Base-by-base conservation (phyloP, 2,113 vertebrate genomes). In the Chionis minor region DNA sequence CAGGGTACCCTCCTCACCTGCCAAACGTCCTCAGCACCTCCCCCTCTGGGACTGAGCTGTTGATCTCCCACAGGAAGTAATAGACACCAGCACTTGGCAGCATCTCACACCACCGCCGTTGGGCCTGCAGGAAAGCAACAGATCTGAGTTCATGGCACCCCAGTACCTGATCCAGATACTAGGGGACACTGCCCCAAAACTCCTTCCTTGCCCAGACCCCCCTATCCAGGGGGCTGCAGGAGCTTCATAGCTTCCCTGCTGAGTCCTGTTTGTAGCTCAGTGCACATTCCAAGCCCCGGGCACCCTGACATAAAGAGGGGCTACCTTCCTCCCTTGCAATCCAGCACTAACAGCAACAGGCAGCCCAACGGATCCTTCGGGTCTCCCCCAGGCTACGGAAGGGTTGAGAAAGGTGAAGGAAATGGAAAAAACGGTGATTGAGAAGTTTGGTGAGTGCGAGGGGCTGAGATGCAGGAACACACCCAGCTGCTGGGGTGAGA, bases 61-160 rank as follows among this genome's bases (percentile, higher is more conserved):
- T 96, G 42, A 99, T 89, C 95, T 99, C 99, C 99, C 99, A 99
- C 0, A 98, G 98, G 45, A 99, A 98, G 88, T 98, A 97, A 95
- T 98, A 99, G n/a, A 97, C 94, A 27, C 98, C 99, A 81, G 98
- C 86, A 23, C 92, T 78, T 1, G 99, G 99, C 66, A 99, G 98
- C 99, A 98, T 98, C 81, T 28, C 74, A n/a, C 40, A 45, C 35
- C 79, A 30, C 3, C 5, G 1, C n/a, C 0, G 26, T 2, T 69
- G 80, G n/a, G 66, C 81, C 96, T 96, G 82, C 56, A 77, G 55
- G 9, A 47, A 74, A 78, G 86, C 6, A 63, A 32, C 83, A 78
- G 18, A 62, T 59, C 44, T 19, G n/a, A 95, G 59, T 38, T 52
- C 28, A 14, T 44, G 33, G 28, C 21, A 42, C 17, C 10, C 13